Percentiles rank a stretch among this genome's conserved stretches.
These are phyloP conservation scores for Acipenser ruthenus DNA, from an alignment of 2,797 vertebrate genomes.

Conservation along the genomic window DNA sequence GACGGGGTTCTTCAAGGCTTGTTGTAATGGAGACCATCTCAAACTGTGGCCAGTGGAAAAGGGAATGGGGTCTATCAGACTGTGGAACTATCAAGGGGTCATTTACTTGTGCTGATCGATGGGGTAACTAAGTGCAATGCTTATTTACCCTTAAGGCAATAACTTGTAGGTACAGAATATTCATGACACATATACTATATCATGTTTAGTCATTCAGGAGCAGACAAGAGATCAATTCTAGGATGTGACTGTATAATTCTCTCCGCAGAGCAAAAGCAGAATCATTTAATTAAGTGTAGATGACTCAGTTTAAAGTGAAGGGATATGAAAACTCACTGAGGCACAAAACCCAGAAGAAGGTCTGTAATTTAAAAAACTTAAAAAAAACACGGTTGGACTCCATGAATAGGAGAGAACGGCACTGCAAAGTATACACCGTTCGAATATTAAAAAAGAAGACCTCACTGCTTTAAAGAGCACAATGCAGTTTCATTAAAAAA, in stretches of 20 bases:
- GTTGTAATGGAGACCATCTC: not conserved
- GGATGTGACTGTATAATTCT: not conserved
- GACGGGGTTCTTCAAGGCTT: not conserved
- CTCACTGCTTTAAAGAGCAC: not conserved
- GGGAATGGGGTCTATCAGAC: too few species aligned
- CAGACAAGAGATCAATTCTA: not conserved
- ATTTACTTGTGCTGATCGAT: too few species aligned
- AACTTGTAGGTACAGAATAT: not conserved
- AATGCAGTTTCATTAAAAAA: not conserved
- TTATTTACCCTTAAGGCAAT: too few species aligned
- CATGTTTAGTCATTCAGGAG: constrained; percentile 6
- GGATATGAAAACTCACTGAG: constrained; percentile 6
- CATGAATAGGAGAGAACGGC: constrained; percentile 3
- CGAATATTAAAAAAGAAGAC: constrained; percentile 11
- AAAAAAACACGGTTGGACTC: constrained; percentile 4
- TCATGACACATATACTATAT: not conserved
- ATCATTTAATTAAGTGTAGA: constrained; percentile 10
- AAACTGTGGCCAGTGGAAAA: too few species aligned
- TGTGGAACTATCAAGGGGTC: too few species aligned
- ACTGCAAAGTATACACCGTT: not conserved
- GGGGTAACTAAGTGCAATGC: too few species aligned
- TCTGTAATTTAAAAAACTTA: not conserved
- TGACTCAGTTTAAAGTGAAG: constrained; percentile 6
- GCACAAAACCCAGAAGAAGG: constrained; percentile 1
- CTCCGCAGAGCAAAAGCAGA: not conserved